Evolutionary conservation across 2,797 vertebrate species (phyloP).

Genomic region (Oceanodroma leucorhoa): DNA sequence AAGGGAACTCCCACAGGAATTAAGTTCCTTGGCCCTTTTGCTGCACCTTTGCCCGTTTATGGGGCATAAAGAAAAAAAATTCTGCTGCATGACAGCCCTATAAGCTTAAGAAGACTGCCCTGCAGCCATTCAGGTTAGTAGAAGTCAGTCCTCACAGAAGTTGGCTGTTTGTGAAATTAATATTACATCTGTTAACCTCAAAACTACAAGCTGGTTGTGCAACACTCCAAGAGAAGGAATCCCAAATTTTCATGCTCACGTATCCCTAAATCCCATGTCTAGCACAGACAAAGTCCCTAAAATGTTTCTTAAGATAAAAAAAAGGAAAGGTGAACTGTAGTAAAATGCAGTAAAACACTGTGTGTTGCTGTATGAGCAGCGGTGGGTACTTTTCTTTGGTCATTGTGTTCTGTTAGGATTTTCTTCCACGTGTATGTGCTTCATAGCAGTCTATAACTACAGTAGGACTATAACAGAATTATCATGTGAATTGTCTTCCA

Average conservation of each 20-base stretch:
- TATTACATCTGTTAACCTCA: not conserved
- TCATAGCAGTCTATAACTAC: not conserved
- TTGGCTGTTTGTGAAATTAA: not conserved
- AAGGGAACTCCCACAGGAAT: not conserved
- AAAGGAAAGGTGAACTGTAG: not conserved
- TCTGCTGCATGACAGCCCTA: not conserved
- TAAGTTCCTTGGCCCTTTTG: not conserved
- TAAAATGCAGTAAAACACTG: not conserved
- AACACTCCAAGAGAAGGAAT: not conserved
- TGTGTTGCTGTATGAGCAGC: not conserved
- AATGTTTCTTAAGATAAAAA: not conserved
- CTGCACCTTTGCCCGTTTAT: not conserved
- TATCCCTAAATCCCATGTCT: not conserved
- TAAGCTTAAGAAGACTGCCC: not conserved
- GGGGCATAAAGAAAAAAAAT: not conserved
- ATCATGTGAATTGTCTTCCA: not conserved
- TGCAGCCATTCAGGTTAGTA: not conserved
- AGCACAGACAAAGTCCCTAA: not conserved
- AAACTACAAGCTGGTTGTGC: not conserved
- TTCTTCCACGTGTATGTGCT: not conserved
- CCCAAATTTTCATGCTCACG: not conserved
- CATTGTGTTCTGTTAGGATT: not conserved
- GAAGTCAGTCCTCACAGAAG: not conserved
- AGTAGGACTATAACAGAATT: not conserved
- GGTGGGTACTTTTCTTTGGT: not conserved